Evolutionary conservation across 2,888 invertebrate species (phyloP).

Genomic region (Clistopyga incitator): DNA sequence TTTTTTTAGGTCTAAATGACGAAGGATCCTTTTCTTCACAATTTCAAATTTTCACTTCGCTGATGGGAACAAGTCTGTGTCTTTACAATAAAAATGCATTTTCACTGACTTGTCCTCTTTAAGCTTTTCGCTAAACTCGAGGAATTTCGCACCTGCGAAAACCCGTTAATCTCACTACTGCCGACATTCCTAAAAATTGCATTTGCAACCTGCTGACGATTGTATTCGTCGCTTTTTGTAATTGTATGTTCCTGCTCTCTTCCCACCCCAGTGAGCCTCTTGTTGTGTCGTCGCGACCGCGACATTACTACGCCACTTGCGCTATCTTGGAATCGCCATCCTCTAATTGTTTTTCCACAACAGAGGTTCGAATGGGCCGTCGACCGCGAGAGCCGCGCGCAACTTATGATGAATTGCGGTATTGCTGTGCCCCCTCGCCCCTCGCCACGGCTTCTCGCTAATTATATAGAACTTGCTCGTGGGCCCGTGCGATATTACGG

Average conservation of each 20-base stretch:
- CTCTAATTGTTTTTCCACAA: conserved; percentile 54
- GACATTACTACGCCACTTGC: conserved; percentile 35
- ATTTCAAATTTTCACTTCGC: too few relatives aligned
- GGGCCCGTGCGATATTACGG: conserved; percentile 48
- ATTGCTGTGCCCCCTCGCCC: conserved; percentile 30
- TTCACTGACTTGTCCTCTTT: too few relatives aligned
- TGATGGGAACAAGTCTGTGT: too few relatives aligned
- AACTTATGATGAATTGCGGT: conserved; percentile 63
- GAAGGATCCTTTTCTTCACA: too few relatives aligned
- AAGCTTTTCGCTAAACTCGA: not conserved
- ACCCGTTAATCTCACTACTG: not conserved
- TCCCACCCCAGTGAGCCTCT: not conserved
- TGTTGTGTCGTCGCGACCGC: conserved; percentile 43
- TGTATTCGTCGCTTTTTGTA: conserved; percentile 60
- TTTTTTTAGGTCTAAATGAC: too few relatives aligned
- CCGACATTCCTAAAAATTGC: not conserved
- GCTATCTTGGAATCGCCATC: conserved; percentile 34
- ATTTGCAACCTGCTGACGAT: conserved; percentile 25
- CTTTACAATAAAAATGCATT: too few relatives aligned
- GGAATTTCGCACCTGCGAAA: not conserved
- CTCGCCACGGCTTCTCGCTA: conserved; percentile 30
- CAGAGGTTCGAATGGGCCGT: conserved; percentile 32
- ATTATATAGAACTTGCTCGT: conserved; percentile 48
- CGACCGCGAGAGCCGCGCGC: conserved; percentile 50
- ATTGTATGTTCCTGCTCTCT: conserved; percentile 60